Percentiles rank a stretch among this genome's conserved stretches.
These are phyloP conservation scores for Aplocera efformata DNA, from an alignment of 2,888 invertebrate species.

Conservation along the genomic window DNA sequence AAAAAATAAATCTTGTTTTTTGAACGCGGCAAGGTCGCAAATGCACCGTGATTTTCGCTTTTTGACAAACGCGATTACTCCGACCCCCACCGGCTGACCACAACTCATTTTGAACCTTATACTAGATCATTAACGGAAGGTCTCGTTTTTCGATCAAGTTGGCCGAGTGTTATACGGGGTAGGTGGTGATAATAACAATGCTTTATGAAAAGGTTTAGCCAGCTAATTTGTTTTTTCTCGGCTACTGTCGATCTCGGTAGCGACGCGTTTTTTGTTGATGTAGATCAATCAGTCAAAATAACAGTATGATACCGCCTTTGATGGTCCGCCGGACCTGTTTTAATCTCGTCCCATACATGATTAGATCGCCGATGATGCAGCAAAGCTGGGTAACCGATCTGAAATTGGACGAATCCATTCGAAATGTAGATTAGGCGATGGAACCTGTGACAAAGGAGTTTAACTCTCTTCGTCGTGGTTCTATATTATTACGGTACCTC, in stretches of 20 bases:
- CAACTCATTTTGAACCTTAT: constrained; percentile 51
- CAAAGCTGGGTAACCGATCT: constrained; percentile 71
- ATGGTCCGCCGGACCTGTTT: constrained; percentile 76
- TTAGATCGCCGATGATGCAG: constrained; percentile 78
- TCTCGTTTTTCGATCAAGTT: constrained; percentile 41
- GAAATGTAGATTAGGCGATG: constrained; percentile 57
- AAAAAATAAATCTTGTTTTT: constrained; percentile 74
- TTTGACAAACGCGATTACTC: constrained; percentile 60
- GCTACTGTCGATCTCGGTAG: constrained; percentile 80
- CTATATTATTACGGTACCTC: constrained; percentile 17
- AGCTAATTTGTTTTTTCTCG: constrained; percentile 80
- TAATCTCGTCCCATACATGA: constrained; percentile 78
- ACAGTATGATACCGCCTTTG: constrained; percentile 81
- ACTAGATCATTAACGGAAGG: constrained; percentile 35
- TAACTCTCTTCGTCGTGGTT: too few species aligned
- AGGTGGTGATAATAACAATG: constrained; percentile 78
- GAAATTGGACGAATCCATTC: constrained; percentile 62
- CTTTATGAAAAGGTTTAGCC: constrained; percentile 79
- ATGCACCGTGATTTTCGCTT: constrained; percentile 76
- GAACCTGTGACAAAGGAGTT: constrained; percentile 36
- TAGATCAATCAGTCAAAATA: constrained; percentile 81
- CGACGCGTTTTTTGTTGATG: constrained; percentile 73
- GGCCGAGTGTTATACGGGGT: constrained; percentile 56
- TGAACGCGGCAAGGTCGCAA: constrained; percentile 68
- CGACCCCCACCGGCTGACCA: constrained; percentile 30